phyloP scores from a whole-genome alignment of 2,113 vertebrate genomes.

The Aleadryas rufinucha region DNA sequence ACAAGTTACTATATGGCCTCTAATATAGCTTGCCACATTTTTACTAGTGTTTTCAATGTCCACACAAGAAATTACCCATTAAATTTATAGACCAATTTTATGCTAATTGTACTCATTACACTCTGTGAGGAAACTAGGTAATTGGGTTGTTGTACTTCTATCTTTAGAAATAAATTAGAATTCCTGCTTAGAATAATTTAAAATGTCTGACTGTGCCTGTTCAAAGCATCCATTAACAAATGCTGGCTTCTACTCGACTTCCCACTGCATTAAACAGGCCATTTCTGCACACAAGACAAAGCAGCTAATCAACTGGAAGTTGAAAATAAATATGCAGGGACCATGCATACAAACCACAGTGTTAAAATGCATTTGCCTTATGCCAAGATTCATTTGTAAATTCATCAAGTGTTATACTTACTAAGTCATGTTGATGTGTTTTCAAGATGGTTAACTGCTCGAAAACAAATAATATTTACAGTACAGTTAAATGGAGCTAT shows the following conservation, averaged over 20 bases:
- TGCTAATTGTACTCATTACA: conserved; percentile 26
- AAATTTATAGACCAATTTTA: conserved; percentile 14
- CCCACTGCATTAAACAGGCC: conserved; percentile 38
- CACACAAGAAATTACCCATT: conserved; percentile 5
- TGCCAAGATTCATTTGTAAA: conserved; percentile 35
- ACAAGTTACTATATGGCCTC: neutral
- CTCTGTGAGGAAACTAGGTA: conserved; percentile 37
- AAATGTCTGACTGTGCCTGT: conserved; percentile 22
- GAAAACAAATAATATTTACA: conserved; percentile 23
- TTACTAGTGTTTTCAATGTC: neutral
- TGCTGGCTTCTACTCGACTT: neutral
- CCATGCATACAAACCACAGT: conserved; percentile 2
- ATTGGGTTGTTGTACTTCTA: conserved; percentile 33
- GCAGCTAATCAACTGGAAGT: conserved; percentile 29
- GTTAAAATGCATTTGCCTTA: conserved; percentile 24
- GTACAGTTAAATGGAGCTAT: neutral
- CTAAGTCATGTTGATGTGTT: conserved; percentile 11
- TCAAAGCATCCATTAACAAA: conserved; percentile 41
- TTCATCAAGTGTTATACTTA: conserved; percentile 17
- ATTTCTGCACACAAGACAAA: conserved; percentile 28
- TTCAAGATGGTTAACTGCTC: conserved; percentile 31
- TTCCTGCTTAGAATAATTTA: conserved; percentile 51
- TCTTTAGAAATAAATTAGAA: conserved; percentile 60
- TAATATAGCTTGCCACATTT: neutral
- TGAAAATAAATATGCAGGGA: conserved; percentile 36